phyloP scores from a whole-genome alignment of 2,797 vertebrate genomes.

The Apodemus agrarius region DNA sequence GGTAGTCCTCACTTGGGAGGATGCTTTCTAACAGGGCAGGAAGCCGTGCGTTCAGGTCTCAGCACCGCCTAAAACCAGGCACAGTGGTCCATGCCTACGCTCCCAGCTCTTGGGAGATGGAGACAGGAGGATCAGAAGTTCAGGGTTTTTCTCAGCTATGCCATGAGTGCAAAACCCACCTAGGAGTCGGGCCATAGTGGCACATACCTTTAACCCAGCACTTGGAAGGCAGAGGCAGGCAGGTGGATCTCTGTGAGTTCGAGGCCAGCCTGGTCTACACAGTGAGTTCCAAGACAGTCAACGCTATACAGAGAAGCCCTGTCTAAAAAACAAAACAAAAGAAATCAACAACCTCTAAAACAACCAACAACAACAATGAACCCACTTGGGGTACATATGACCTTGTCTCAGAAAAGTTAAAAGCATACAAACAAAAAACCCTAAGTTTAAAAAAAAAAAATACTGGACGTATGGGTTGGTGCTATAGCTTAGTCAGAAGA shows the following conservation, averaged over 20 bases:
- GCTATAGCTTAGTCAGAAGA: neutral
- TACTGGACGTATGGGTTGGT: neutral
- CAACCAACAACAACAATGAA: neutral
- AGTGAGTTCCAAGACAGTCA: neutral
- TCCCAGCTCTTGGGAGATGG: neutral
- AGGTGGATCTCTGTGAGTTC: neutral
- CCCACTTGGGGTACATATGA: neutral
- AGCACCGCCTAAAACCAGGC: neutral
- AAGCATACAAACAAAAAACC: neutral
- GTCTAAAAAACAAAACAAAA: neutral
- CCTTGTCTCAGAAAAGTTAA: neutral
- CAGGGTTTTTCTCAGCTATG: neutral
- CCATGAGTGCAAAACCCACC: neutral
- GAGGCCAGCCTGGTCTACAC: neutral
- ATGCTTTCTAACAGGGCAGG: neutral
- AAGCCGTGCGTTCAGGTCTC: neutral
- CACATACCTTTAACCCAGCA: neutral
- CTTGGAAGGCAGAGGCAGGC: neutral
- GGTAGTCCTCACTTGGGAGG: neutral
- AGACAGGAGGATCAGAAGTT: neutral
- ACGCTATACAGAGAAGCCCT: neutral
- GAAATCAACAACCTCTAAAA: neutral
- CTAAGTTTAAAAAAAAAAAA: neutral
- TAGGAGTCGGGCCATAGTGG: neutral
- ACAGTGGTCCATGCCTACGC: neutral